A percentile compares a stretch with the other conserved stretches of the same genome.
These are phyloP conservation scores for Fulica atra DNA, from an alignment of 2,113 vertebrate species.

Conservation along the genomic window DNA sequence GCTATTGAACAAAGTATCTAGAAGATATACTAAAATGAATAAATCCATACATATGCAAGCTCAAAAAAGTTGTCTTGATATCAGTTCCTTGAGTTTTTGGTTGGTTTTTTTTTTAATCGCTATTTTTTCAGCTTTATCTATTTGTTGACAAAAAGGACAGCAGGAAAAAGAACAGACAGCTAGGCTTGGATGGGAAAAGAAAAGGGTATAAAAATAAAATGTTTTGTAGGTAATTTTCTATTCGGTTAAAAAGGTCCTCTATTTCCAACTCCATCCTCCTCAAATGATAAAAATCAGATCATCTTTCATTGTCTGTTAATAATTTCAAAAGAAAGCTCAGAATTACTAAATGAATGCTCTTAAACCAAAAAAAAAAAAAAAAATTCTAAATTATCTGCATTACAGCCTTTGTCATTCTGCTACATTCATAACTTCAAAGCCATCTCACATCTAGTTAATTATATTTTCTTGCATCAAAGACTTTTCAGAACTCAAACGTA, in stretches of 20 bases:
- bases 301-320: neutral
- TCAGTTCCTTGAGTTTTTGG: neutral
- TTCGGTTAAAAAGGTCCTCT: neutral
- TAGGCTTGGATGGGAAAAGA: neutral
- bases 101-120: neutral
- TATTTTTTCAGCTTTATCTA: neutral
- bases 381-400: neutral
- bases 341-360: neutral
- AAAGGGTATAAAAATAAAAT: neutral
- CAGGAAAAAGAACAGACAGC: neutral
- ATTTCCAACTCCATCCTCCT: neutral
- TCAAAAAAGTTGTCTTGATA: neutral
- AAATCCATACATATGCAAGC: neutral
- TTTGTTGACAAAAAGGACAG: neutral
- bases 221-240: neutral
- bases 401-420: neutral
- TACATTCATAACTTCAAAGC: slow-evolving; percentile 15
- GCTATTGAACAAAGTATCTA: neutral
- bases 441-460: neutral
- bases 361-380: neutral
- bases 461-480: neutral
- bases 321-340: neutral
- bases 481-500: slow-evolving; percentile 6
- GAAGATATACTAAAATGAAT: neutral
- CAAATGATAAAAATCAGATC: neutral